phyloP scores from a whole-genome alignment of 2,113 vertebrate species.

The Rhagologus leucostigma region DNA sequence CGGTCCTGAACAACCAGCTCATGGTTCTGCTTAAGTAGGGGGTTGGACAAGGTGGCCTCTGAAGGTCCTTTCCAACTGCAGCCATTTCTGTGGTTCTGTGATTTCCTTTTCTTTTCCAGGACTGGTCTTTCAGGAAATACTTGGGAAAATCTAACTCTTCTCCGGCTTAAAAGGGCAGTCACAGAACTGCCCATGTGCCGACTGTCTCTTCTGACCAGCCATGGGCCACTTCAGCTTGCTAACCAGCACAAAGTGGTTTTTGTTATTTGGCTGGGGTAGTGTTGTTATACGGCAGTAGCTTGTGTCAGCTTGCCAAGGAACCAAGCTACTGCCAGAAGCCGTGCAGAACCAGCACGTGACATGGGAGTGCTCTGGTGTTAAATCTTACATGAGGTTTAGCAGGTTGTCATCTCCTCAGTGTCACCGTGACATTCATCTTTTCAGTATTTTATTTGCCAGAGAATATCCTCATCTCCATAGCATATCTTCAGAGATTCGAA shows the following conservation, averaged over 20 bases:
- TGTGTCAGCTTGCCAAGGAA: not conserved
- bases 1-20: not conserved
- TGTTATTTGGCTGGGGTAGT: not conserved
- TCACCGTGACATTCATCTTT: not conserved
- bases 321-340: not conserved
- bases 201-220: not conserved
- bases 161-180: not conserved
- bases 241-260: not conserved
- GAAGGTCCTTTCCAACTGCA: not conserved
- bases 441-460: not conserved
- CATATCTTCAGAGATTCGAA: not conserved
- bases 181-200: rapidly evolving
- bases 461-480: not conserved
- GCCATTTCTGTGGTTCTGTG: not conserved
- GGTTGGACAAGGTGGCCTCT: not conserved
- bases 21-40: not conserved
- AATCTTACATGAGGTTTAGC: not conserved
- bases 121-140: not conserved
- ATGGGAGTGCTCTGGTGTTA: not conserved
- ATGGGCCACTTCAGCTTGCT: not conserved
- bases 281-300: not conserved
- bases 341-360: not conserved
- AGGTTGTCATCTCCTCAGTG: not conserved
- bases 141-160: not conserved
- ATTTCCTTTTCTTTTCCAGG: not conserved